Evolutionary conservation across 2,113 vertebrate species (phyloP).

Genomic region (Cryptotis parvus): DNA sequence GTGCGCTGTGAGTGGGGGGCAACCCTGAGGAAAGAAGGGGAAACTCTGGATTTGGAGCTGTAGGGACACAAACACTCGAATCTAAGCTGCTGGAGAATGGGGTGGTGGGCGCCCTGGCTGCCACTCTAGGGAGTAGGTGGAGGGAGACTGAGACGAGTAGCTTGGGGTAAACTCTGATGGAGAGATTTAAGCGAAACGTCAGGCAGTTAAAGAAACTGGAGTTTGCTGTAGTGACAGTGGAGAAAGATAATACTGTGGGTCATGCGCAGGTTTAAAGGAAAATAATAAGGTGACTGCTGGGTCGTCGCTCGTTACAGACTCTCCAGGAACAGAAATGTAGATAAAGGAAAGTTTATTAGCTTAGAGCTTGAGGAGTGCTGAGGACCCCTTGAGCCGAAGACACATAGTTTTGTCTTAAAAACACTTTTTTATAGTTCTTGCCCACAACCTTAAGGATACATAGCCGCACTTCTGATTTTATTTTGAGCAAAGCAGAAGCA

Average conservation of each 20-base stretch:
- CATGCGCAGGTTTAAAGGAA: background rate
- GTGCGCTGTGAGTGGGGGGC: slow-evolving; percentile 94
- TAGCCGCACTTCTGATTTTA: no score
- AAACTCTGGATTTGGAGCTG: background rate
- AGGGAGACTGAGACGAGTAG: slow-evolving; percentile 17
- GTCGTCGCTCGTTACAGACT: no score
- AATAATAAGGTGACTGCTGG: background rate
- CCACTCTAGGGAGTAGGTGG: background rate
- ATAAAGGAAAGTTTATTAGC: no score
- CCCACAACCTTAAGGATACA: no score
- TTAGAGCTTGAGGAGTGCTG: no score
- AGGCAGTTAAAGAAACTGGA: background rate
- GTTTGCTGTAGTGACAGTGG: background rate
- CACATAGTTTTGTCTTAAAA: no score
- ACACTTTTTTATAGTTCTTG: no score
- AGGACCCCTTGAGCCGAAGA: no score
- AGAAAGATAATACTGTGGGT: background rate
- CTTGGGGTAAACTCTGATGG: background rate
- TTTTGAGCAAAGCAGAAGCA: no score
- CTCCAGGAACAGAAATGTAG: no score
- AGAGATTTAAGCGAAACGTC: background rate
- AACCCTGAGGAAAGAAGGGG: background rate
- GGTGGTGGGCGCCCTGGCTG: background rate
- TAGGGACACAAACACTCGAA: background rate
- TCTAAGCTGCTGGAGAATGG: background rate